A percentile compares a stretch with the other conserved stretches of the same genome.
These are phyloP conservation scores for Decapterus maruadsi DNA, from an alignment of 2,797 vertebrate species.

Conservation along the genomic window DNA sequence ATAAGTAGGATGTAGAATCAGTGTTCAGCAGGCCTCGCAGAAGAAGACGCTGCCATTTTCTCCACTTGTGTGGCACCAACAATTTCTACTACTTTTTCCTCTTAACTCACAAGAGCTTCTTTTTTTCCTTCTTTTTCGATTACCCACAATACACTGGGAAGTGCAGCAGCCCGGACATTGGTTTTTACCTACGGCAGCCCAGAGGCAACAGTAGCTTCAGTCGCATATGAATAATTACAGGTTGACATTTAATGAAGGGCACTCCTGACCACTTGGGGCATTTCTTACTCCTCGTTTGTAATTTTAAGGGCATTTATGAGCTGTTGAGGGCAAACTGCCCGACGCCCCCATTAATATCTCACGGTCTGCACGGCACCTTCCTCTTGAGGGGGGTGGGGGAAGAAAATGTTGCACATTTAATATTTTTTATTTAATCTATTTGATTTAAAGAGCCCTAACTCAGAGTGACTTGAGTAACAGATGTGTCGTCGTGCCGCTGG, in stretches of 20 bases:
- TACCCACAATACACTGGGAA: slow-evolving; percentile 10
- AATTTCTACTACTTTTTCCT: not conserved
- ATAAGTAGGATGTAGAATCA: not conserved
- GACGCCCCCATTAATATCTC: slow-evolving; percentile 13
- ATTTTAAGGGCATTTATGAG: slow-evolving; percentile 38
- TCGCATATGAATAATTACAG: slow-evolving; percentile 31
- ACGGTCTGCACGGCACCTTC: slow-evolving; percentile 5
- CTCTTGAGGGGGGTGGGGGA: too few species aligned
- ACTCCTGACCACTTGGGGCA: slow-evolving; percentile 3
- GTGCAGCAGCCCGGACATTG: not conserved
- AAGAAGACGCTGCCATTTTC: not conserved
- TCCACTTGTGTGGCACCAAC: slow-evolving; percentile 8
- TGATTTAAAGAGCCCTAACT: slow-evolving; percentile 5
- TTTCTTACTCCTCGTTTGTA: slow-evolving; percentile 17
- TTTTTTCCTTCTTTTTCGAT: not conserved
- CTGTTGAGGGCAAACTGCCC: slow-evolving; percentile 13
- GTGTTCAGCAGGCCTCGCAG: not conserved
- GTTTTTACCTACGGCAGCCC: slow-evolving; percentile 6
- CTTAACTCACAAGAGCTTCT: not conserved
- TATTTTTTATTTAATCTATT: not conserved
- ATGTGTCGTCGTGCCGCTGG: not conserved
- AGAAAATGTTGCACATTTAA: slow-evolving; percentile 11
- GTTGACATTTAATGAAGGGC: slow-evolving; percentile 55
- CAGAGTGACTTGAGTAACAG: not conserved
- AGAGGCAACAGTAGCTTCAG: slow-evolving; percentile 25